Conservation (phyloP, 1,140 invertebrate species). For the Drosophila oshimai region DNA sequence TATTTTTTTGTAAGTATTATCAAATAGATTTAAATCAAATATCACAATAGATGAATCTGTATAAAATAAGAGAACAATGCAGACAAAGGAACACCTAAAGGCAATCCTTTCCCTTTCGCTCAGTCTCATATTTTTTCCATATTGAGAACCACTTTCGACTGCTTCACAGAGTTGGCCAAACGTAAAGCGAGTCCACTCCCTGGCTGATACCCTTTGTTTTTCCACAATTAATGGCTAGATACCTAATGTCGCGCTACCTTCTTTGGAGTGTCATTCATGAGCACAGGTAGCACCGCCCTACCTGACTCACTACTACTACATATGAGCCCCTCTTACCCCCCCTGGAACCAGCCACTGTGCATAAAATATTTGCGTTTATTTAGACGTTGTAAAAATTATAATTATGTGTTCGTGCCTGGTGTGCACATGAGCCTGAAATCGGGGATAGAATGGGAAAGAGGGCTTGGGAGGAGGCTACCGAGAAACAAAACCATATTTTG, state of each 20-base stretch:
- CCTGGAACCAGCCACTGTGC: constrained; percentile 43
- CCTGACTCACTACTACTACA: background rate
- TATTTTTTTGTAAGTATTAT: no score
- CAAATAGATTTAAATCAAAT: no score
- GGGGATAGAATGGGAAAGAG: background rate
- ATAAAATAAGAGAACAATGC: no score
- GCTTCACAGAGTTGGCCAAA: constrained; percentile 6
- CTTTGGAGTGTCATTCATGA: constrained; percentile 63
- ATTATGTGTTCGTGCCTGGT: constrained; percentile 69
- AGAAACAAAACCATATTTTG: constrained; percentile 69
- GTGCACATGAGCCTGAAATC: constrained; percentile 45
- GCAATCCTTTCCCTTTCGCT: constrained; percentile 12
- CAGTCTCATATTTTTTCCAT: background rate
- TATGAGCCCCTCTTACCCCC: background rate
- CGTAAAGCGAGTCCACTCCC: background rate
- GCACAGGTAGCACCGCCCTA: constrained; percentile 40
- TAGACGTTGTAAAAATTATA: constrained; percentile 81
- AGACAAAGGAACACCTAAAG: no score
- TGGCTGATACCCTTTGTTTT: constrained; percentile 22
- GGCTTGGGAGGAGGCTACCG: no score
- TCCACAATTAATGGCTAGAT: constrained; percentile 34
- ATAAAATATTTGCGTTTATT: constrained; percentile 75
- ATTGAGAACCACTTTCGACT: background rate
- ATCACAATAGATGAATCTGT: no score
- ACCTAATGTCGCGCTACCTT: constrained; percentile 45